Conservation (phyloP, 2,113 vertebrate genomes). For the Rhinichthys klamathensis region DNA sequence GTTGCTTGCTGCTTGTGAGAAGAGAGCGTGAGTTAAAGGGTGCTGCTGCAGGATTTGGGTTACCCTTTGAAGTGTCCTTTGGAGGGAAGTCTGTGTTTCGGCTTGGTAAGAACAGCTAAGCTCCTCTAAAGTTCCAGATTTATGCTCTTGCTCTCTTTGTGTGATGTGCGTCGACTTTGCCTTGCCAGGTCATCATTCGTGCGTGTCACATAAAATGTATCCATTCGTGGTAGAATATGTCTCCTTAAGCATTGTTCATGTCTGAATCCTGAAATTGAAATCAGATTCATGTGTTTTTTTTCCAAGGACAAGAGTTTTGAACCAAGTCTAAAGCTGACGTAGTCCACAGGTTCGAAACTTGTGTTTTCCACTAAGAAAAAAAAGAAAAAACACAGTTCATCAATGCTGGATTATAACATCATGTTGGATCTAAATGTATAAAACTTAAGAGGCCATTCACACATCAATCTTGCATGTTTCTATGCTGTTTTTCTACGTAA, state of each 20-base stretch:
- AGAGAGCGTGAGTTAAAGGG: constrained; percentile 25
- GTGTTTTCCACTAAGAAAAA: neutral
- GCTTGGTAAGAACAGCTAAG: constrained; percentile 52
- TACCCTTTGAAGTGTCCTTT: constrained; percentile 74
- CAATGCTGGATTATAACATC: neutral
- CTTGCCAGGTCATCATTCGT: constrained; percentile 24
- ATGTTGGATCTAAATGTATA: constrained; percentile 4
- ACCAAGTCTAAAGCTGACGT: neutral
- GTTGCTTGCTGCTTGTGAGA: constrained; percentile 13
- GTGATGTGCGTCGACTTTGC: neutral
- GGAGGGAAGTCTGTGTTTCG: constrained; percentile 66
- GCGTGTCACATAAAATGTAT: constrained; percentile 7
- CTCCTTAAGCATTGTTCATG: constrained; percentile 11
- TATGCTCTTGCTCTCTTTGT: constrained; percentile 7
- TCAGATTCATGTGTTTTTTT: neutral
- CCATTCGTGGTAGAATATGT: constrained; percentile 6
- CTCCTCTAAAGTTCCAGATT: constrained; percentile 43
- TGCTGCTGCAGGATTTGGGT: constrained; percentile 37
- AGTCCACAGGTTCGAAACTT: neutral
- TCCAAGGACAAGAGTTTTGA: constrained; percentile 38
- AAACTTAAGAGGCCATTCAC: neutral
- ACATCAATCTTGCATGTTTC: neutral
- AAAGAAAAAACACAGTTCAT: neutral
- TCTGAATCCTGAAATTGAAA: neutral
- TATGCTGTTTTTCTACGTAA: neutral